Evolutionary conservation across 2,113 vertebrate species (phyloP).

Genomic region (Nipponia nippon): DNA sequence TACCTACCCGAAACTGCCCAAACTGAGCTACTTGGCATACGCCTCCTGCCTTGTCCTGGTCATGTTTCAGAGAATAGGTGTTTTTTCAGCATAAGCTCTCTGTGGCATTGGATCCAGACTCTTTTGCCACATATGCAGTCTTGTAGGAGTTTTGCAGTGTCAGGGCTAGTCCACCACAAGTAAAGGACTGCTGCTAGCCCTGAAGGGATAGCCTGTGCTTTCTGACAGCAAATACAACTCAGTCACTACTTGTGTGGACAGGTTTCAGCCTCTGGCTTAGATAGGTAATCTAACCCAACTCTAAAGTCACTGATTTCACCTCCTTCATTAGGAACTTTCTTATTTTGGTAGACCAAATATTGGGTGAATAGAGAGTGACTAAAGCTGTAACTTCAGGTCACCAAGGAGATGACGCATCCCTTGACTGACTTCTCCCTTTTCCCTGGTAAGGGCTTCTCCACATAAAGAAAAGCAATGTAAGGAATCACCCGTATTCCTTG

Average conservation of each 20-base stretch:
- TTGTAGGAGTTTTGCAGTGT: not conserved
- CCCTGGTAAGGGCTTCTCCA: not conserved
- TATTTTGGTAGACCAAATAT: not conserved
- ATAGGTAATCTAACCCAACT: not conserved
- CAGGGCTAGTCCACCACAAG: not conserved
- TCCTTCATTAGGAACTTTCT: not conserved
- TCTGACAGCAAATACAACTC: not conserved
- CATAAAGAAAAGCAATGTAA: not conserved
- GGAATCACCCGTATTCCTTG: not conserved
- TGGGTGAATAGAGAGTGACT: not conserved
- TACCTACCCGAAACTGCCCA: not conserved
- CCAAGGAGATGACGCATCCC: not conserved
- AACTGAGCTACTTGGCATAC: not conserved
- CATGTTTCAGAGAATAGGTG: not conserved
- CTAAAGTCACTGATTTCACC: not conserved
- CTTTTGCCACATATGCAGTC: not conserved
- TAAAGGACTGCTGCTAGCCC: not conserved
- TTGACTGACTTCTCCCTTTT: not conserved
- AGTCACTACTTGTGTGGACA: not conserved
- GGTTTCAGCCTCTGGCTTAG: not conserved
- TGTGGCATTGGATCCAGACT: not conserved
- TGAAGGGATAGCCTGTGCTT: not conserved
- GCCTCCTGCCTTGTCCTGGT: not conserved
- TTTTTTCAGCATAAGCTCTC: not conserved
- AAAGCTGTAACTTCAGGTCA: not conserved